phyloP scores from a whole-genome alignment of 1,140 invertebrate genomes.

The Drosophila bifasciata region DNA sequence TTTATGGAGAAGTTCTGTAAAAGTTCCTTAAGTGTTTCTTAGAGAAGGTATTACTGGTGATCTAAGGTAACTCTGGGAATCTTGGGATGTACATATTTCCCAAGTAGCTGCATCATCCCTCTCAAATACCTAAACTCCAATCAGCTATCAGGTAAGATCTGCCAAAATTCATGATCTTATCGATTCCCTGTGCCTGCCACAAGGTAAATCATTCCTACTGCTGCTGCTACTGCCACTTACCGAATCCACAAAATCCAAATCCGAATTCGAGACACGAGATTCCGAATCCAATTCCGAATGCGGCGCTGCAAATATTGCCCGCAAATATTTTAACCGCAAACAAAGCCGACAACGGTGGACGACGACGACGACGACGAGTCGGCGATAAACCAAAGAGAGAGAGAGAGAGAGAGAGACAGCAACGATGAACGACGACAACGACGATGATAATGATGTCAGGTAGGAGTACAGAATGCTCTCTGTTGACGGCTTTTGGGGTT shows the following conservation, averaged over 20 bases:
- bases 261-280: constrained; percentile 16
- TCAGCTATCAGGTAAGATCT: too few species aligned
- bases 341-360: constrained; percentile 36
- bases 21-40: too few species aligned
- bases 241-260: constrained; percentile 5
- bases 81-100: too few species aligned
- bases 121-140: too few species aligned
- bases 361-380: constrained; percentile 12
- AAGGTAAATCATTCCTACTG: not conserved
- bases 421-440: constrained; percentile 1
- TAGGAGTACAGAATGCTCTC: constrained; percentile 49
- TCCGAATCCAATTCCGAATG: constrained; percentile 29
- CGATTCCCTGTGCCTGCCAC: too few species aligned
- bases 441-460: constrained; percentile 58
- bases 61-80: too few species aligned
- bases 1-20: too few species aligned
- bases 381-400: constrained; percentile 12
- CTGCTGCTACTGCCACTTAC: not conserved
- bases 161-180: too few species aligned
- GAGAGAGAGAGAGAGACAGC: constrained; percentile 2
- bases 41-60: too few species aligned
- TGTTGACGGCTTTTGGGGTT: constrained; percentile 26
- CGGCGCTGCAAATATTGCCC: constrained; percentile 52
- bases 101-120: too few species aligned
- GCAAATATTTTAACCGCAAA: constrained; percentile 73